These are phyloP conservation scores for Apodemus sylvaticus DNA, from an alignment of 2,113 vertebrate genomes.

Conservation along the genomic window DNA sequence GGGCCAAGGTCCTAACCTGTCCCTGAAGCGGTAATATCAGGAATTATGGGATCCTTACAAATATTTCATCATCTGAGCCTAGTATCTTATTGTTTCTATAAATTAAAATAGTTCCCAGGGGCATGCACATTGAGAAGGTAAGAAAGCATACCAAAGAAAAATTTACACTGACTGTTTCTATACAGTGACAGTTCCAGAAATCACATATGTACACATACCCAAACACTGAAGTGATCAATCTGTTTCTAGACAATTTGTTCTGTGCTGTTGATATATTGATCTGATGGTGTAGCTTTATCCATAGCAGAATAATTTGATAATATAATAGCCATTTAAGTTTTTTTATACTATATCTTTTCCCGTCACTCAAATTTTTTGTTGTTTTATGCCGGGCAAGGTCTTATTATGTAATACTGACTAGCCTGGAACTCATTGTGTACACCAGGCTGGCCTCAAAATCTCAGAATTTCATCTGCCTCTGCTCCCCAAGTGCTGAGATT, in stretches of 20 bases:
- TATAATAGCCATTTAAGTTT: background rate
- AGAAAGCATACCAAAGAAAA: background rate
- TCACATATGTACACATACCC: background rate
- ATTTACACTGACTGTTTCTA: background rate
- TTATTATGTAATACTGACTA: too few relatives aligned
- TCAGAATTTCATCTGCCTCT: too few relatives aligned
- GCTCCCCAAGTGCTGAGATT: too few relatives aligned
- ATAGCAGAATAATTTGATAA: background rate
- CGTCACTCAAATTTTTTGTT: background rate
- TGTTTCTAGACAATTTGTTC: background rate
- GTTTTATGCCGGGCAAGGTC: background rate
- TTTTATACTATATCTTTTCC: background rate
- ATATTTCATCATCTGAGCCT: background rate
- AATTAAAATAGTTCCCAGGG: conserved; percentile 8
- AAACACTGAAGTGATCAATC: background rate
- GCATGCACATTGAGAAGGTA: background rate
- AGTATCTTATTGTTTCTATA: background rate
- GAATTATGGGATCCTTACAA: background rate
- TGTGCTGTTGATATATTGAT: background rate
- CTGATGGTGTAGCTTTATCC: background rate
- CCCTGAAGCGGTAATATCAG: background rate
- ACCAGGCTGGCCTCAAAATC: too few relatives aligned
- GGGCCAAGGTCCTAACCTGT: background rate
- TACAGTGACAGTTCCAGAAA: conserved; percentile 25
- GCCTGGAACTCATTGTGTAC: too few relatives aligned